Percentiles rank a stretch among this genome's conserved stretches.
These are phyloP conservation scores for Quadroppia sp. DNA, from an alignment of 2,888 invertebrate species.

Conservation along the genomic window DNA sequence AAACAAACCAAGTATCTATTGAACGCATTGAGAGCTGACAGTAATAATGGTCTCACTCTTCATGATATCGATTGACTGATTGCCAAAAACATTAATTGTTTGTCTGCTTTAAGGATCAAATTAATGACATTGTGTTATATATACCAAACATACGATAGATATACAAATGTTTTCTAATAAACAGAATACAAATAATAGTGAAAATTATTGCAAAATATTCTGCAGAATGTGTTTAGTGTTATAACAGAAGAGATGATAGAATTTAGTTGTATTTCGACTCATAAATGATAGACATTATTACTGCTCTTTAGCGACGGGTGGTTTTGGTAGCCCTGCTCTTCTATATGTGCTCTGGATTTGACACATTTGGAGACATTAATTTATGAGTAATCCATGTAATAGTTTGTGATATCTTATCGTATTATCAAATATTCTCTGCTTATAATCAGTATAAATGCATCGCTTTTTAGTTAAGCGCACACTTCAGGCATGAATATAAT, in stretches of 20 bases:
- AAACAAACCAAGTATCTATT: background rate
- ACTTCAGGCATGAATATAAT: background rate
- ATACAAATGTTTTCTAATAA: background rate
- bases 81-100: background rate
- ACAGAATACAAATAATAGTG: background rate
- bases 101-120: background rate
- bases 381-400: slow-evolving; percentile 33
- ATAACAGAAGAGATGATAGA: background rate
- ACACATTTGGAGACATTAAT: slow-evolving; percentile 29
- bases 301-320: slow-evolving; percentile 9
- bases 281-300: slow-evolving; percentile 27
- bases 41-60: background rate
- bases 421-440: slow-evolving; percentile 29
- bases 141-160: too few species aligned
- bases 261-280: background rate
- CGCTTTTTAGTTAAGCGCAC: slow-evolving; percentile 28
- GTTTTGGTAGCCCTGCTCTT: slow-evolving; percentile 5
- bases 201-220: background rate
- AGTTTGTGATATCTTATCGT: slow-evolving; percentile 32
- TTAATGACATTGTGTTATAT: too few species aligned
- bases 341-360: slow-evolving; percentile 17
- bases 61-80: background rate
- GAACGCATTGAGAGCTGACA: background rate
- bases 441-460: slow-evolving; percentile 26
- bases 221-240: background rate